Base-by-base conservation (phyloP, 2,797 vertebrate genomes). In the Anabas testudineus region DNA sequence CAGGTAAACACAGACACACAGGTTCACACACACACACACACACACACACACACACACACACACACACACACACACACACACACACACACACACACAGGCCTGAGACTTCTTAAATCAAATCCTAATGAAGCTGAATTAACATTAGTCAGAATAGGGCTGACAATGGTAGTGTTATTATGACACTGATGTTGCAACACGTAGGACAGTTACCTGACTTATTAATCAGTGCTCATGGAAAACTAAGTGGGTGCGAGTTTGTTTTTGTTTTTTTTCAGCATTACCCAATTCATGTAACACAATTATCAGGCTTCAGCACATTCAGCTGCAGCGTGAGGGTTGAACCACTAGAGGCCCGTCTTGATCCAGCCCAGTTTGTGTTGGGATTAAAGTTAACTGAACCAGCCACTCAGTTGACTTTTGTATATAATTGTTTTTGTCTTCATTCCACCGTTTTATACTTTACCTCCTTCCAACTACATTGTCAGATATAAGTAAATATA, bases 271-370 rank as follows among this genome's bases (percentile, higher is more conserved):
- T n/a, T n/a, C n/a, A n/a, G n/a, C n/a, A n/a, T n/a, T n/a, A n/a
- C n/a, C n/a, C n/a, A n/a, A n/a, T n/a, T n/a, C 4, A 22, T 10
- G 24, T 24, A 22, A 19, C 21, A 43, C 19, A 2, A 3, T 21
- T 42, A 22, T 43, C 18, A 21, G 18, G 19, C 18, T 3, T 14
- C 1, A 2, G 2, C 5, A 45, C 58, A 45, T 10, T 10, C 32
- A 54, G 41, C 51, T 32, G 41, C 26, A 43, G 37, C 81, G 49
- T 59, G 15, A 10, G 2, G 12, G 47, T 52, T 53, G 1, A 41
- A 76, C 87, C 87, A 85, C 84, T 74, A 88, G 85, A 84, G 83
- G 88, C 54, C 83, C 13, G n/a, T 64, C 54, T 78, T 2, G 63
- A 16, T 41, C 16, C 2, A 32, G 53, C 42, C 4, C 9, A 7